Base-by-base conservation (phyloP, 2,888 invertebrate genomes). In the Epicampocera succincta region DNA sequence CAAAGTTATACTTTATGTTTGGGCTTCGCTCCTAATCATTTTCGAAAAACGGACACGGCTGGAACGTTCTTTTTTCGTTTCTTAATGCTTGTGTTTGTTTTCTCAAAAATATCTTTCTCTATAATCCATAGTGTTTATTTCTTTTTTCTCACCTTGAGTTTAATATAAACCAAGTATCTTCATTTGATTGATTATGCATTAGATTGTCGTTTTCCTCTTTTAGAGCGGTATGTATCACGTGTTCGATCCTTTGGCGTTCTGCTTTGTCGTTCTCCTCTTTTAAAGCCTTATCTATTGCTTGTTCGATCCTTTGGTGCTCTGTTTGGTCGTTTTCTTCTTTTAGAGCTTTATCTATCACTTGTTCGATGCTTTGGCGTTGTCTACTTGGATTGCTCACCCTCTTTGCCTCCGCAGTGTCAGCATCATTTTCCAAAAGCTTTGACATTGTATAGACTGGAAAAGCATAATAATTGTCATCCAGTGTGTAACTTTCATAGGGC, bases 371-470 rank as follows among this genome's bases (percentile, higher is more conserved):
- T 12, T 25, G 46, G 8, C 19, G 56, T 21, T 58, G n/a, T n/a
- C 15, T 44, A 15, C 19, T 40, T 1, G 42, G 60, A n/a, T 21
- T 8, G 29, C 19, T 6, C 56, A 0, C 11, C 12, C 4, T 15
- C 52, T 13, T 29, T 19, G 2, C 4, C 5, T 3, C 9, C 40
- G 44, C 50, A 9, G 11, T 40, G 2, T 21, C 46, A 44, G 44
- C 17, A 3, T 78, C 58, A 8, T 56, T 56, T 50, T 85, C 85
- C 38, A 88, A 71, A 3, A 89, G 84, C 25, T 87, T 88, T 0
- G 86, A 86, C 74, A 89, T 76, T 0, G 88, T 87, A 46, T 87
- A 88, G 4, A 89, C 84, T 0, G 89, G 89, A 71, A 89, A 88
- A 3, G 89, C 88, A 46, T 85, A 89, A 63, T 86, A 87, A 8